These are phyloP conservation scores for Apamea epomidion DNA, from an alignment of 2,888 invertebrate genomes.

Conservation along the genomic window DNA sequence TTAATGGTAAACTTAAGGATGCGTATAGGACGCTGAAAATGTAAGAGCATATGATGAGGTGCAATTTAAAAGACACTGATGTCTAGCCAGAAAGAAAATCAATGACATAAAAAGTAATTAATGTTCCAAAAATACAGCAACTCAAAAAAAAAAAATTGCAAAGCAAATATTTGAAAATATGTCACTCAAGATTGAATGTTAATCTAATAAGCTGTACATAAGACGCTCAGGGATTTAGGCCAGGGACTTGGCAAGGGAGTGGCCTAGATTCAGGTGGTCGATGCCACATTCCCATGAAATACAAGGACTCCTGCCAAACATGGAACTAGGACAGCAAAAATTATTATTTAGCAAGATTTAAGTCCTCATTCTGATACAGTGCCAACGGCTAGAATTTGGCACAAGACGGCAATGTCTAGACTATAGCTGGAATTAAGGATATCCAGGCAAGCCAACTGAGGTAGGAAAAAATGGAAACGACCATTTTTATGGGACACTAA, in stretches of 20 bases:
- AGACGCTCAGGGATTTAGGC: conserved; percentile 22
- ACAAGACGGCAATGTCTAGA: conserved; percentile 44
- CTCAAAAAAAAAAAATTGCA: background rate
- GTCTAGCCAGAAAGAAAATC: background rate
- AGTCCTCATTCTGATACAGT: conserved; percentile 55
- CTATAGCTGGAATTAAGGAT: conserved; percentile 35
- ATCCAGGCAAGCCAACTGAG: conserved; percentile 8
- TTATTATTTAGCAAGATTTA: conserved; percentile 59
- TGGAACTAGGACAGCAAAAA: conserved; percentile 60
- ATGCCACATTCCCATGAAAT: conserved; percentile 37
- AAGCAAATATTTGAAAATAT: conserved; percentile 11
- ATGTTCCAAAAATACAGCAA: background rate
- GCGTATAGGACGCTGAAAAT: background rate
- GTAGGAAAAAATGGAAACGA: conserved; percentile 15
- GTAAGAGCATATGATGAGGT: no score
- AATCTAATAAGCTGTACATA: conserved; percentile 15
- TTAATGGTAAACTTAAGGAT: background rate
- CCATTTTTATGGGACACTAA: background rate
- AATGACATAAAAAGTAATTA: background rate
- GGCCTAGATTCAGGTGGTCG: conserved; percentile 27
- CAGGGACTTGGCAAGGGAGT: conserved; percentile 32
- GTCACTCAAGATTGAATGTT: conserved; percentile 16
- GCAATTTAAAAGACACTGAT: background rate
- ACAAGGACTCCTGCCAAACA: conserved; percentile 62
- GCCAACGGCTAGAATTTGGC: conserved; percentile 69